Conservation (phyloP, 1,140 invertebrate species). For the Drosophila nebulosa region DNA sequence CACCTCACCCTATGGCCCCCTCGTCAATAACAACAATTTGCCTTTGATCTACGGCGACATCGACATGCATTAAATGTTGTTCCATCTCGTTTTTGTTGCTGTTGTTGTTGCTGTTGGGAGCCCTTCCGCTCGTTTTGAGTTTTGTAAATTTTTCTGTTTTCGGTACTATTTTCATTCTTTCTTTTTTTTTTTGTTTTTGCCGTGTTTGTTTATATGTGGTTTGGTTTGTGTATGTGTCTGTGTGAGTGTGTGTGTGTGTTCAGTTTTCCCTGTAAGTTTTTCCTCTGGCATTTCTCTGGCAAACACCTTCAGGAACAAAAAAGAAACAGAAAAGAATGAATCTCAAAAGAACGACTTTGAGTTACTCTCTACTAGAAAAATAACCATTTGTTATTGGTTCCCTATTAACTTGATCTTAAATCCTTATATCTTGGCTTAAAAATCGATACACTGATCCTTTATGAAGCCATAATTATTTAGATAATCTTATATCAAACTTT, state of each 20-base stretch:
- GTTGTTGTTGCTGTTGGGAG: constrained; percentile 28
- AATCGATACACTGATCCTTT: too few species aligned
- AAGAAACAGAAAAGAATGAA: constrained; percentile 14
- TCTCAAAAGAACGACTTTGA: neutral
- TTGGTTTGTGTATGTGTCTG: constrained; percentile 20
- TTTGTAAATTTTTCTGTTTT: constrained; percentile 17
- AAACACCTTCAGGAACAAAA: constrained; percentile 17
- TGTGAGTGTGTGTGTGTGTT: neutral
- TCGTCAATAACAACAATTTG: constrained; percentile 10
- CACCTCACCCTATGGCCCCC: constrained; percentile 1
- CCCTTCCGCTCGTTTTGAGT: constrained; percentile 46
- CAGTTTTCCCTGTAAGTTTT: neutral
- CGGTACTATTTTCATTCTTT: neutral
- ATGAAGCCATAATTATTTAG: too few species aligned
- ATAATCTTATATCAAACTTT: too few species aligned
- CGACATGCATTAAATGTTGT: constrained; percentile 67
- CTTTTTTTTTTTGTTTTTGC: constrained; percentile 38
- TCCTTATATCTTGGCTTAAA: too few species aligned
- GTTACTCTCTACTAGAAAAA: neutral
- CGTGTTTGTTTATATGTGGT: constrained; percentile 57
- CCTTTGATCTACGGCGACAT: constrained; percentile 70
- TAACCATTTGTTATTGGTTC: too few species aligned
- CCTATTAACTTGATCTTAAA: too few species aligned
- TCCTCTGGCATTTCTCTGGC: constrained; percentile 2
- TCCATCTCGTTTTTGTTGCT: too few species aligned